A percentile compares a stretch with the other conserved stretches of the same genome.
Evolutionary conservation across 2,888 invertebrate genomes (phyloP).

Genomic region (Dynastes maya): DNA sequence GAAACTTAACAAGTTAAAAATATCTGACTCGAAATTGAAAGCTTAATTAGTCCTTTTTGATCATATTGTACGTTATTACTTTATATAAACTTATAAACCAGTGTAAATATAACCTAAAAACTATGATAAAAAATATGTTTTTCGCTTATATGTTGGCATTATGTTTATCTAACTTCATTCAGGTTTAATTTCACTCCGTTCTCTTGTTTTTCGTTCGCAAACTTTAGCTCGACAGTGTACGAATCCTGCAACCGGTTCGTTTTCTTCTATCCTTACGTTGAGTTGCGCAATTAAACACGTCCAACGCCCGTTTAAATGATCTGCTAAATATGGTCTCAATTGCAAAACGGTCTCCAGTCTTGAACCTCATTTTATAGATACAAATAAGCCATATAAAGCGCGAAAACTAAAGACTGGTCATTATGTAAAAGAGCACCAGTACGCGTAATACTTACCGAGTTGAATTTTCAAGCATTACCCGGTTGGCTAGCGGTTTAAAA

Average conservation of each 20-base stretch:
- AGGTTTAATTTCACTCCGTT: no score
- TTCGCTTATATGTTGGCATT: background rate
- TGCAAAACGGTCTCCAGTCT: background rate
- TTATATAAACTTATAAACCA: no score
- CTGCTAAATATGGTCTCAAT: conserved; percentile 32
- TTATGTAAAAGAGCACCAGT: conserved; percentile 13
- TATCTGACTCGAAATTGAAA: no score
- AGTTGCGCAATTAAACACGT: conserved; percentile 5
- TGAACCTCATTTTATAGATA: background rate
- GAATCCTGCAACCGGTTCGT: no score
- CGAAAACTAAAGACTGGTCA: conserved; percentile 10
- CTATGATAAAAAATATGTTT: no score
- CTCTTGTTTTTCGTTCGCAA: no score
- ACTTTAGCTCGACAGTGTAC: no score
- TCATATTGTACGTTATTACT: no score
- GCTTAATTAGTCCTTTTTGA: no score
- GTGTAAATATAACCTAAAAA: background rate
- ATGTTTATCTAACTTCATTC: background rate
- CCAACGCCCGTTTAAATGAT: conserved; percentile 16
- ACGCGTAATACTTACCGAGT: background rate
- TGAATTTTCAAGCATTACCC: conserved; percentile 1
- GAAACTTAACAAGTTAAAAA: no score
- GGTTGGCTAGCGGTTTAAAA: background rate
- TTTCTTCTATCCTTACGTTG: no score
- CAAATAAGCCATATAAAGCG: conserved; percentile 24